phyloP scores from a whole-genome alignment of 1,140 invertebrate genomes.

The Cyphomyrmex costatus region DNA sequence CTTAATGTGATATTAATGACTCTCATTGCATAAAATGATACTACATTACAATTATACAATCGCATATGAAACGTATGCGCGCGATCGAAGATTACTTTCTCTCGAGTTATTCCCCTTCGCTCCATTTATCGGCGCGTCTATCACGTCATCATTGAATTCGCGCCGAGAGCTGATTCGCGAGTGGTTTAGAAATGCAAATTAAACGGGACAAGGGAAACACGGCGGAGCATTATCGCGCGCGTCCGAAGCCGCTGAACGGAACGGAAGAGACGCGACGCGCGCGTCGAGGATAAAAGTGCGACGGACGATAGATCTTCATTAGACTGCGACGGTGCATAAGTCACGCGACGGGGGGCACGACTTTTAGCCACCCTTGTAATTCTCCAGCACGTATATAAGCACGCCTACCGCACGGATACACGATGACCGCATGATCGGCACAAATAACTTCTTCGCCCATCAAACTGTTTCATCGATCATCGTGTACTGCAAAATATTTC shows the following conservation, averaged over 20 bases:
- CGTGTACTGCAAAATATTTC: constrained; percentile 44
- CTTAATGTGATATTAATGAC: not conserved
- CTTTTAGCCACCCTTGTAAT: constrained; percentile 81
- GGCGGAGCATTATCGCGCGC: constrained; percentile 7
- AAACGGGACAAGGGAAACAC: constrained; percentile 23
- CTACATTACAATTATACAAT: constrained; percentile 7
- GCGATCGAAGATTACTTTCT: constrained; percentile 20
- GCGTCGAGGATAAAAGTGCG: constrained; percentile 69
- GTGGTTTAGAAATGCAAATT: constrained; percentile 32
- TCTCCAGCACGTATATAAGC: constrained; percentile 78
- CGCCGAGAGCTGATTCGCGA: not conserved
- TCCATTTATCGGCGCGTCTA: constrained; percentile 7
- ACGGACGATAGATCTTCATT: constrained; percentile 81
- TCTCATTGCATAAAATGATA: not conserved
- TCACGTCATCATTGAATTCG: constrained; percentile 10
- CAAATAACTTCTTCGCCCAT: constrained; percentile 72
- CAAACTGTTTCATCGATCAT: not conserved
- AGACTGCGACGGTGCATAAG: constrained; percentile 76
- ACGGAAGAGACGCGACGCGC: constrained; percentile 27
- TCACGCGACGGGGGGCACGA: constrained; percentile 78
- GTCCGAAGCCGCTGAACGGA: not conserved
- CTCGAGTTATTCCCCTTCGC: constrained; percentile 4
- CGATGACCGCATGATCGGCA: constrained; percentile 75
- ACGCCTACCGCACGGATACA: constrained; percentile 23
- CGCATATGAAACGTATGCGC: not conserved